These are phyloP conservation scores for Musca domestica DNA, from an alignment of 1,140 invertebrate species.

Conservation along the genomic window DNA sequence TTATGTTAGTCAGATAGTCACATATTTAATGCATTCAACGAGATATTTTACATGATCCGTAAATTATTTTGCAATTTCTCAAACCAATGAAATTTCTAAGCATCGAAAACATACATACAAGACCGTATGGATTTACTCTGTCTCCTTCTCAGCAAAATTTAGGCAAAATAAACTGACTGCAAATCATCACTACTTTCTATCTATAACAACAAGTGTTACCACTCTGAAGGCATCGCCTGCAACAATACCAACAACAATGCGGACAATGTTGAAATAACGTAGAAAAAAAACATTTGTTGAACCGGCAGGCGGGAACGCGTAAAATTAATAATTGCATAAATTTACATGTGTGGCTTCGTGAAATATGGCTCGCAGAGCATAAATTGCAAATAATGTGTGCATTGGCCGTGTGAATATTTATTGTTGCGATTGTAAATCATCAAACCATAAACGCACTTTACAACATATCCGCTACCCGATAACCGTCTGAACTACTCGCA, in stretches of 20 bases:
- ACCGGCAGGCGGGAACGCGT: constrained; percentile 26
- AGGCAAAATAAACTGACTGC: too few relatives aligned
- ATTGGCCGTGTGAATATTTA: constrained; percentile 53
- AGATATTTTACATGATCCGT: too few relatives aligned
- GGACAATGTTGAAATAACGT: background rate
- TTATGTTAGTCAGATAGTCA: too few relatives aligned
- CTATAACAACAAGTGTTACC: too few relatives aligned
- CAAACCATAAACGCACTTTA: constrained; percentile 49
- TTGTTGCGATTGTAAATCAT: constrained; percentile 50
- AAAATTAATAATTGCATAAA: constrained; percentile 51
- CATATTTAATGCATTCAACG: too few relatives aligned
- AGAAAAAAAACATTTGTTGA: constrained; percentile 1
- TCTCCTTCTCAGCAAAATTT: too few relatives aligned
- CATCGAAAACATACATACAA: too few relatives aligned
- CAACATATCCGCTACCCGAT: constrained; percentile 29
- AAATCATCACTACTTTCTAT: too few relatives aligned
- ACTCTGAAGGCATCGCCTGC: too few relatives aligned
- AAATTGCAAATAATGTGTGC: constrained; percentile 53
- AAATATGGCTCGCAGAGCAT: constrained; percentile 50
- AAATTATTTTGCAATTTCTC: too few relatives aligned
- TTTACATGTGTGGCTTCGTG: constrained; percentile 53
- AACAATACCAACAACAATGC: background rate
- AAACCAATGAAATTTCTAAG: too few relatives aligned
- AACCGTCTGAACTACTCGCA: background rate
- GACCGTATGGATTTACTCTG: too few relatives aligned